Percentiles rank a stretch among this genome's conserved stretches.
Evolutionary conservation across 2,113 vertebrate species (phyloP).

Genomic region (Sinocyclocheilus grahami): DNA sequence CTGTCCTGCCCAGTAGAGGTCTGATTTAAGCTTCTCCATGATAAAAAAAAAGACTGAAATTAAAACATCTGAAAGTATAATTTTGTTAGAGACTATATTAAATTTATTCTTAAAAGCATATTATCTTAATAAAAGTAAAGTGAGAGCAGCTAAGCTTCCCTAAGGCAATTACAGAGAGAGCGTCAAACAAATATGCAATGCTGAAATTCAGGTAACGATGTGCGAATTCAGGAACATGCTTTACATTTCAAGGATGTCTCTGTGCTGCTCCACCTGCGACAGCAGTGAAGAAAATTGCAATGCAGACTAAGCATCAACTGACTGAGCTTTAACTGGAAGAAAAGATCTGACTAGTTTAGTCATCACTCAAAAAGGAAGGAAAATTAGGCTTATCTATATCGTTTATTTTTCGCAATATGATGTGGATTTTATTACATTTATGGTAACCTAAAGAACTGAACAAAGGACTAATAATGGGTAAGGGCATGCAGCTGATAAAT

Average conservation of each 20-base stretch:
- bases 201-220: constrained; percentile 10
- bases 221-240: not conserved
- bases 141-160: not conserved
- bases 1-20: too few relatives aligned
- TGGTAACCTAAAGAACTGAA: not conserved
- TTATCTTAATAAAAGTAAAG: not conserved
- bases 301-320: not conserved
- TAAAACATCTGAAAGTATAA: too few relatives aligned
- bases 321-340: too few relatives aligned
- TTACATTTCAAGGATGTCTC: not conserved
- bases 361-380: not conserved
- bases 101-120: too few relatives aligned
- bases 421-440: not conserved
- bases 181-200: not conserved
- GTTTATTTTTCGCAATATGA: not conserved
- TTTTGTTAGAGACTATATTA: too few relatives aligned
- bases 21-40: too few relatives aligned
- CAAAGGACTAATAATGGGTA: not conserved
- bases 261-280: not conserved
- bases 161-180: not conserved
- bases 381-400: not conserved
- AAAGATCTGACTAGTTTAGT: not conserved
- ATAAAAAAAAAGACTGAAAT: too few relatives aligned
- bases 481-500: not conserved
- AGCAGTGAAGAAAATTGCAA: not conserved